Evolutionary conservation across 2,113 vertebrate species (phyloP).

Genomic region (Myrmecobius fasciatus): DNA sequence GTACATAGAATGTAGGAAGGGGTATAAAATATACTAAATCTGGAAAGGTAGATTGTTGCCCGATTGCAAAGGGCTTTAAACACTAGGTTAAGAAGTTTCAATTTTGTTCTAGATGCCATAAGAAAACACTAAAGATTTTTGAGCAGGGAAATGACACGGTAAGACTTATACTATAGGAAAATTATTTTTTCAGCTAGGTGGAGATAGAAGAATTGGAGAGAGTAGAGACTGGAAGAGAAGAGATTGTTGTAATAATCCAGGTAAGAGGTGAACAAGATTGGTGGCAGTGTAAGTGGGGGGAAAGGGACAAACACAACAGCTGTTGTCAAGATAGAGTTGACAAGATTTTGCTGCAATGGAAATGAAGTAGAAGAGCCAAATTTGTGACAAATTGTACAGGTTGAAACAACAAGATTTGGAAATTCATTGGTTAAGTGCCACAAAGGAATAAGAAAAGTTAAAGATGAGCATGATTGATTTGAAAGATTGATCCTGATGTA

Average conservation of each 20-base stretch:
- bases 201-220: neutral
- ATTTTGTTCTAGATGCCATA: neutral
- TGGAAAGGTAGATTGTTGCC: neutral
- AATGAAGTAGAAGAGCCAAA: neutral
- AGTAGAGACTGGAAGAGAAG: neutral
- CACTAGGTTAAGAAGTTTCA: neutral
- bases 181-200: neutral
- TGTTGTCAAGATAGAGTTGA: neutral
- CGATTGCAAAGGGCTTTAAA: neutral
- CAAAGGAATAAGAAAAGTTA: neutral
- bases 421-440: neutral
- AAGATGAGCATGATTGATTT: neutral
- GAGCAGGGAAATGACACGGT: neutral
- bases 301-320: neutral
- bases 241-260: neutral
- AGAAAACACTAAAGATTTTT: neutral
- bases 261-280: neutral
- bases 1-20: neutral
- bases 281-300: neutral
- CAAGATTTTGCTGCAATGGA: neutral
- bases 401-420: neutral
- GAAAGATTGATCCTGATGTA: neutral
- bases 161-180: neutral
- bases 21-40: neutral
- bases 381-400: neutral